Evolutionary conservation across 2,888 invertebrate species (phyloP), one percentile per base, ranked within the genome.

Genomic region (Sturmia bella): DNA sequence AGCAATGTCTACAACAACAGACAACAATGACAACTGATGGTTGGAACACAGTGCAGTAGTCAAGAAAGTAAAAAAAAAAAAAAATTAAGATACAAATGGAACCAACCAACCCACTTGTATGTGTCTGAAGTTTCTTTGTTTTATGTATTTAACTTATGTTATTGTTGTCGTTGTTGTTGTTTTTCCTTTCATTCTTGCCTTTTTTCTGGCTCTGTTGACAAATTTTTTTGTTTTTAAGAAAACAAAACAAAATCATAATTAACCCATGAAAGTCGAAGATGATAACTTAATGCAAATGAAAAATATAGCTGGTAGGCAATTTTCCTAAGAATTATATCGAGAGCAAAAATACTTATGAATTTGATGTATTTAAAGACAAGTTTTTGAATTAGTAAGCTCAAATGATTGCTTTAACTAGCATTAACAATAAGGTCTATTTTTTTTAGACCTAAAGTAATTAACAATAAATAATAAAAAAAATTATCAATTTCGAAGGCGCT

Each of bases 111-210:
- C 57, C 78, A 78, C 78, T 78, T 73, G 37, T 66, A 59, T 37
- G 12, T 72, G 66, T 73, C 73, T 72, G 72, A 68, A 73, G 73
- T 43, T 56, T 63, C 37, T 63, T 77, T 64, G 41, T 64, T 77
- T 56, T 12, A 19, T 11, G 52, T 32, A 11, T 17, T 61, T 54
- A 4, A 32, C 43, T 17, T 32, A 43, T 1, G 15, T 32, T 32
- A 9, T 54, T 1, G 15, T 32, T 32, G 32, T 32, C 9, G 27
- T 27, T 4, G 3, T 27, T 27, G 32, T 7, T 39, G 11, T 70
- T 63, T 21, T 21, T 48, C 45, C 37, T 48, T 41, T 70, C 63
- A 37, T 48, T 70, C 24, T 52, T 7, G 11, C 4, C 4, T 32
- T 76, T 17, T 56, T 66, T 6, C 59, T 64, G n/a, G n/a, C n/a